Evolutionary conservation across 2,113 vertebrate species (phyloP).

Genomic region (Cisticola juncidis): DNA sequence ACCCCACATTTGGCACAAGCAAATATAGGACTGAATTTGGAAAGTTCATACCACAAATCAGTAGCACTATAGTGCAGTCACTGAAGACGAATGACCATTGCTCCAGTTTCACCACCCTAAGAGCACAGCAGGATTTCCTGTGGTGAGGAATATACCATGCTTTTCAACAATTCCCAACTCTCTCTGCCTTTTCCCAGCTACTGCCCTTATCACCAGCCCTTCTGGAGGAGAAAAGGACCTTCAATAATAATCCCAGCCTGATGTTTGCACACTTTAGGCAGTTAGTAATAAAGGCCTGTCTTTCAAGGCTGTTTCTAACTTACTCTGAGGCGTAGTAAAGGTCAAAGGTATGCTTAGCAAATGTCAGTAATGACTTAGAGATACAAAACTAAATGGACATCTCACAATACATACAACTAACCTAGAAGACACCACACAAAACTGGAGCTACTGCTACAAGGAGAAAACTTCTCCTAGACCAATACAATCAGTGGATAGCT

Average conservation of each 20-base stretch:
- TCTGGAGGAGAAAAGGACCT: not conserved
- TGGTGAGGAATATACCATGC: not conserved
- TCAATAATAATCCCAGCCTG: not conserved
- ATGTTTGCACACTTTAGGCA: not conserved
- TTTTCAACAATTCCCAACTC: not conserved
- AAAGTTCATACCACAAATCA: not conserved
- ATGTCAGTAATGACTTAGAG: not conserved
- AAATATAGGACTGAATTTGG: not conserved
- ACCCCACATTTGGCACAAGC: not conserved
- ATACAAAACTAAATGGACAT: not conserved
- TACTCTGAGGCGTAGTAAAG: not conserved
- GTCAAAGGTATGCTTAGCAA: not conserved
- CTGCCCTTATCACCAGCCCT: not conserved
- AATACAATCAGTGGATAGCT: not conserved
- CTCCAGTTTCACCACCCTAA: not conserved
- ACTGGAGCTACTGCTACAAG: not conserved
- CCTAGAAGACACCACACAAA: not conserved
- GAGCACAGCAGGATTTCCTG: not conserved
- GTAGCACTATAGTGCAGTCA: not conserved
- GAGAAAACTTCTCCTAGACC: not conserved
- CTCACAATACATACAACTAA: not conserved
- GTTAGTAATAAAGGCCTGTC: not conserved
- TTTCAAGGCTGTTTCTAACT: not conserved
- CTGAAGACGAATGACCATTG: not conserved
- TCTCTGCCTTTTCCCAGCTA: not conserved